These are phyloP conservation scores for Oscheius sp. DNA, from an alignment of 2,888 invertebrate genomes.

Conservation along the genomic window DNA sequence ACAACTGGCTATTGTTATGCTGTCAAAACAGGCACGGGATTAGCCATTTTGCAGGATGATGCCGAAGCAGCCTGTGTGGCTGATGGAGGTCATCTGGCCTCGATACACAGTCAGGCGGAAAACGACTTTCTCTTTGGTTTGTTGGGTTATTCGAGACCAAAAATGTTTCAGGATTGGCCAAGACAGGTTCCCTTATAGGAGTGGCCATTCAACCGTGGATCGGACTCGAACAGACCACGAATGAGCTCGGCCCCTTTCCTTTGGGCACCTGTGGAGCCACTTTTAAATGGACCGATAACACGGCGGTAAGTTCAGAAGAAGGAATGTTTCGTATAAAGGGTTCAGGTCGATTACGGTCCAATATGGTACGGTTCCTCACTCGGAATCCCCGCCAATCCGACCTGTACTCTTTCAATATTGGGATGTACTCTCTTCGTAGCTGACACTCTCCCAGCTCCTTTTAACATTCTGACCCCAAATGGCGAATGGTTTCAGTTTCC, in stretches of 20 bases:
- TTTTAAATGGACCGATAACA: conserved; percentile 2
- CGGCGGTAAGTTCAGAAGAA: not conserved
- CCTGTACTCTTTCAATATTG: too few relatives aligned
- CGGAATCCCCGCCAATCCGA: too few relatives aligned
- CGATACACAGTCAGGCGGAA: conserved; percentile 1
- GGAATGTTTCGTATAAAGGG: too few relatives aligned
- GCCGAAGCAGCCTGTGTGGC: not conserved
- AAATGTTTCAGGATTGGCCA: not conserved
- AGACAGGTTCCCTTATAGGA: not conserved
- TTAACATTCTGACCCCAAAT: too few relatives aligned
- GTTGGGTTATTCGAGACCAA: not conserved
- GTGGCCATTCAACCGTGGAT: not conserved
- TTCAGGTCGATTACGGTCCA: too few relatives aligned
- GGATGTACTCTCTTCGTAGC: too few relatives aligned
- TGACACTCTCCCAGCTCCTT: too few relatives aligned
- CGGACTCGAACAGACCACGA: not conserved
- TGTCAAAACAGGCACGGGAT: too few relatives aligned
- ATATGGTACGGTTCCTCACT: too few relatives aligned
- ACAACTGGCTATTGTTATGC: not conserved
- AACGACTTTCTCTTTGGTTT: conserved; percentile 1
- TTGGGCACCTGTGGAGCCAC: not conserved
- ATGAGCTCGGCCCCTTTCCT: not conserved
- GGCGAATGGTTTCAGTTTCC: too few relatives aligned
- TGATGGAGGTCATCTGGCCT: not conserved
- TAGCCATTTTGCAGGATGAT: not conserved